These are phyloP conservation scores for Melopsittacus undulatus DNA, from an alignment of 2,797 vertebrate species.

Conservation along the genomic window DNA sequence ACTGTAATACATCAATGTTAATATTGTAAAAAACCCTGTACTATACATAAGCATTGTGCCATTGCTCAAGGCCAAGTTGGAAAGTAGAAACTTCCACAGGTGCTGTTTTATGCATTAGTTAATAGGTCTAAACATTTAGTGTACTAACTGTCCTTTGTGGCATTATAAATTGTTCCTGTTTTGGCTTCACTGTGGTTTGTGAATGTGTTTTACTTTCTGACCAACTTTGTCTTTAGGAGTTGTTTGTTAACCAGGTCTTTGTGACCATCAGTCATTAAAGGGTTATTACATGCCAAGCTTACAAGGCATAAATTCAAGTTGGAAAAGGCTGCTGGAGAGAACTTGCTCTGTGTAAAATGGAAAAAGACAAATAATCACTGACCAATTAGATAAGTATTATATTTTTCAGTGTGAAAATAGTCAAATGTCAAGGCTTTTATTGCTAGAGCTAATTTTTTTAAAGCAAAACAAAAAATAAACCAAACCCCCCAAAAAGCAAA, in stretches of 20 bases:
- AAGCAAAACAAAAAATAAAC: not conserved
- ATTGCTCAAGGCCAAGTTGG: not conserved
- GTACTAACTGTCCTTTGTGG: not conserved
- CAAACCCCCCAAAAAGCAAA: not conserved
- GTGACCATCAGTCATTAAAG: not conserved
- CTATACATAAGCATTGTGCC: not conserved
- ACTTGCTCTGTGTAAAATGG: not conserved
- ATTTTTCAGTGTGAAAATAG: not conserved
- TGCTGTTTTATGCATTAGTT: not conserved
- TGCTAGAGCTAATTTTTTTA: not conserved
- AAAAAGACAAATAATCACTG: not conserved
- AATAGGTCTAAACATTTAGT: not conserved
- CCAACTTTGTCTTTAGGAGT: not conserved
- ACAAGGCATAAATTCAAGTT: not conserved
- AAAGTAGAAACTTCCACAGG: not conserved
- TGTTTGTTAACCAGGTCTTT: not conserved
- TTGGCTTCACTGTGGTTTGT: not conserved
- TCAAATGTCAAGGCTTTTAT: not conserved
- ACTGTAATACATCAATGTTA: not conserved
- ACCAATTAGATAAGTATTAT: not conserved
- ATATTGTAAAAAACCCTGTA: not conserved
- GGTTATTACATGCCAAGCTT: not conserved
- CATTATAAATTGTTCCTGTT: not conserved
- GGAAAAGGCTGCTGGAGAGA: not conserved
- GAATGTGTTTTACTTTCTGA: not conserved